Percentiles rank a stretch among this genome's conserved stretches.
Conservation (phyloP, 2,113 vertebrate genomes). For the Mesitornis unicolor region DNA sequence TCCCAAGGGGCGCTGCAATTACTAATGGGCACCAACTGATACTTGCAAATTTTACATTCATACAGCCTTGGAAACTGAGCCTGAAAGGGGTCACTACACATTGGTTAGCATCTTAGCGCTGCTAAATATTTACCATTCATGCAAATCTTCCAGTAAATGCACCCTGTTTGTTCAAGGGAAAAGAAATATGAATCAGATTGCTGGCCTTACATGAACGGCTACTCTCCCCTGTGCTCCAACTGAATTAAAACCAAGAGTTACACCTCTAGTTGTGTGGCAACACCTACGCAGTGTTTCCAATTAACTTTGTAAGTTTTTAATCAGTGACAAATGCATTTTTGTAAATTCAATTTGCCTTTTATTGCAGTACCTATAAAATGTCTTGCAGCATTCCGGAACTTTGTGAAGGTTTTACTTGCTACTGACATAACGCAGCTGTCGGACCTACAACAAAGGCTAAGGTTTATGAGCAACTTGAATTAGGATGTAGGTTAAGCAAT, state of each 20-base stretch:
- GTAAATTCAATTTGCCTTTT: slow-evolving; percentile 87
- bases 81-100: not conserved
- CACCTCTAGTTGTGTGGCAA: slow-evolving; percentile 84
- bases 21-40: not conserved
- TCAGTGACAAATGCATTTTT: slow-evolving; percentile 84
- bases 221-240: not conserved
- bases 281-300: slow-evolving; percentile 82
- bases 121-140: not conserved
- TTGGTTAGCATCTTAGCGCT: not conserved
- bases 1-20: not conserved
- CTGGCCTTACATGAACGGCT: not conserved
- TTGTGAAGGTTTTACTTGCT: slow-evolving; percentile 93
- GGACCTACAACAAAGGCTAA: slow-evolving; percentile 92
- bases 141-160: not conserved
- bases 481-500: slow-evolving; percentile 96
- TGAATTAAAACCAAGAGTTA: slow-evolving; percentile 75
- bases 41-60: not conserved
- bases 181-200: not conserved
- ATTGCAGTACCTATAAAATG: slow-evolving; percentile 84
- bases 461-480: slow-evolving; percentile 93
- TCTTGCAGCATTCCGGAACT: slow-evolving; percentile 96
- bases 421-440: slow-evolving; percentile 95
- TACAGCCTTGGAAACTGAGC: not conserved
- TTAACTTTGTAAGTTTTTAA: slow-evolving; percentile 86
- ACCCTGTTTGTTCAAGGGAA: not conserved